These are phyloP conservation scores for Larimichthys polyactis DNA, from an alignment of 2,113 vertebrate genomes.

Conservation along the genomic window DNA sequence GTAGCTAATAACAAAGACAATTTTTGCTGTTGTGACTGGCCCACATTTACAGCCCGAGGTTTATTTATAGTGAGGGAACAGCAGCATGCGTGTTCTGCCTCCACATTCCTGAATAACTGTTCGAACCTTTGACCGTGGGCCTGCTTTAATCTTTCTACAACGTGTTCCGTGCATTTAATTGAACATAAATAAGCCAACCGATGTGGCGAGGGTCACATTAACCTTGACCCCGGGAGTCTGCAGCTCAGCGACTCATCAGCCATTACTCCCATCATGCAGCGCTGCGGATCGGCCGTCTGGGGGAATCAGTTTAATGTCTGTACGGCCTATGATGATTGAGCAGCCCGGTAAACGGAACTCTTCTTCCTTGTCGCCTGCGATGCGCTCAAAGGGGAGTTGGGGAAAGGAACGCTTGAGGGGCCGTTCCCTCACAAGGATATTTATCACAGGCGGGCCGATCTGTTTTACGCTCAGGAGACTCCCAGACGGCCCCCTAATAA, in stretches of 20 bases:
- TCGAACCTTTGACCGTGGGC: constrained; percentile 64
- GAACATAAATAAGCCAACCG: constrained; percentile 67
- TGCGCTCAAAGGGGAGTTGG: constrained; percentile 36
- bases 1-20: constrained; percentile 10
- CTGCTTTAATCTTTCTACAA: constrained; percentile 64
- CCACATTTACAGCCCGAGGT: constrained; percentile 17
- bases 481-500: constrained; percentile 77
- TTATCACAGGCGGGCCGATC: constrained; percentile 70
- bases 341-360: constrained; percentile 42
- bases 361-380: constrained; percentile 46
- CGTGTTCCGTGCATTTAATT: constrained; percentile 67
- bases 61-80: constrained; percentile 22
- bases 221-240: constrained; percentile 69
- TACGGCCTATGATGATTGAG: constrained; percentile 59
- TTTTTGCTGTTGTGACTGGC: constrained; percentile 12
- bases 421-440: constrained; percentile 66
- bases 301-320: constrained; percentile 51
- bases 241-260: constrained; percentile 60
- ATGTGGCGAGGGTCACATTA: constrained; percentile 60
- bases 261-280: constrained; percentile 63
- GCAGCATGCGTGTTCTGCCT: constrained; percentile 6
- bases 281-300: constrained; percentile 30
- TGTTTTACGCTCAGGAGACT: constrained; percentile 72
- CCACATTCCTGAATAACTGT: constrained; percentile 20
- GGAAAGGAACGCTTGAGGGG: constrained; percentile 56